phyloP scores from a whole-genome alignment of 2,113 vertebrate genomes.

The Tetrao urogallus region DNA sequence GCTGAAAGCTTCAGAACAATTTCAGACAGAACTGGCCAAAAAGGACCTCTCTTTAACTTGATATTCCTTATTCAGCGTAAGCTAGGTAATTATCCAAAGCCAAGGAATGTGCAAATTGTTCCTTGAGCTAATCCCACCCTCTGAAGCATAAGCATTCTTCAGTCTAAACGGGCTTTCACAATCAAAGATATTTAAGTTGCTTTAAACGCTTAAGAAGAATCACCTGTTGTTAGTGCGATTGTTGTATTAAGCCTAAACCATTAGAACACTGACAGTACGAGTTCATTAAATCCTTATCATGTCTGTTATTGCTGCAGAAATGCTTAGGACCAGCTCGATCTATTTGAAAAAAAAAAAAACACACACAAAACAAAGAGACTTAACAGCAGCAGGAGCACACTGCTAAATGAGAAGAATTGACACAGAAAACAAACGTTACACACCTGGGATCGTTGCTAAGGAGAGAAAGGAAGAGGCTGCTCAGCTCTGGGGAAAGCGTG shows the following conservation, averaged over 20 bases:
- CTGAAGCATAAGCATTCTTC: constrained; percentile 23
- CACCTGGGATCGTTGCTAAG: background rate
- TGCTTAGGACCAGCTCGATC: background rate
- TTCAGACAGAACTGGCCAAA: constrained; percentile 7
- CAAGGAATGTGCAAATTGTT: constrained; percentile 28
- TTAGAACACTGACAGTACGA: constrained; percentile 40
- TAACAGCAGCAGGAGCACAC: background rate
- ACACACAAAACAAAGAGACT: background rate
- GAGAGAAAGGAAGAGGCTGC: background rate
- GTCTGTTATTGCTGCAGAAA: background rate
- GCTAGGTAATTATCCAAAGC: constrained; percentile 24
- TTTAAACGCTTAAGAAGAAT: constrained; percentile 26
- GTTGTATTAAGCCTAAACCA: constrained; percentile 60
- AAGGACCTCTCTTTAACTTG: background rate
- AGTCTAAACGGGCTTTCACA: constrained; percentile 7
- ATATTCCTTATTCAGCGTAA: background rate
- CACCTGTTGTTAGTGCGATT: constrained; percentile 26
- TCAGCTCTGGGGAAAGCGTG: background rate
- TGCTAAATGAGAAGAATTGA: background rate
- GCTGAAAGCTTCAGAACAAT: background rate
- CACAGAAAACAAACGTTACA: background rate
- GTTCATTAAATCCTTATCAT: constrained; percentile 59
- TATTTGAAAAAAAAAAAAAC: background rate
- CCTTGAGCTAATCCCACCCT: constrained; percentile 25
- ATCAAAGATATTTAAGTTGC: constrained; percentile 24